Evolutionary conservation across 2,113 vertebrate genomes (phyloP).

Genomic region (Mustelus asterias): DNA sequence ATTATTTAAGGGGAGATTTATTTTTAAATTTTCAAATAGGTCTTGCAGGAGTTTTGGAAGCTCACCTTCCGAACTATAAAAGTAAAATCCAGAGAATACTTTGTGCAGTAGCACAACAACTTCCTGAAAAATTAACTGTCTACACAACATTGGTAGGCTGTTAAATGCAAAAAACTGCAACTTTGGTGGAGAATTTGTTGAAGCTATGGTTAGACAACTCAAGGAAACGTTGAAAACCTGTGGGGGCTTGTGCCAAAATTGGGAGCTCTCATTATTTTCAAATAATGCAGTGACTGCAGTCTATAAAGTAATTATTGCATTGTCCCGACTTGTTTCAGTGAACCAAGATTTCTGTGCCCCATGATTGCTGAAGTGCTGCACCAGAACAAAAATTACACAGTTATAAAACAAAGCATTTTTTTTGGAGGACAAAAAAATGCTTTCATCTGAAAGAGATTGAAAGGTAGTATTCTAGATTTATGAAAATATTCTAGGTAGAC

Average conservation of each 20-base stretch:
- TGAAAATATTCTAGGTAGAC: not conserved
- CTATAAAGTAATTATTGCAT: not conserved
- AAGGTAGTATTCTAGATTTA: not conserved
- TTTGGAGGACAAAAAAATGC: not conserved
- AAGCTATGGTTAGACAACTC: no score
- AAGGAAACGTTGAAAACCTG: no score
- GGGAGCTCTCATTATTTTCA: no score
- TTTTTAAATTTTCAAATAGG: not conserved
- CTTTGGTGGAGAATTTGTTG: no score
- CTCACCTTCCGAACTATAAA: no score
- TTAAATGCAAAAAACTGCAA: no score
- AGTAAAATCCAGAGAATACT: no score
- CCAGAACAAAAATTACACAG: not conserved
- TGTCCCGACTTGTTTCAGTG: not conserved
- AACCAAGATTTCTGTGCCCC: not conserved
- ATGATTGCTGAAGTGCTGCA: not conserved
- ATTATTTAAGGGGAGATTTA: not conserved
- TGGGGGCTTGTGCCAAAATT: no score
- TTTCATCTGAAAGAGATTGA: not conserved
- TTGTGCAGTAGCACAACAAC: no score
- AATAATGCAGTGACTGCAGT: not conserved
- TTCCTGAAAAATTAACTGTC: no score
- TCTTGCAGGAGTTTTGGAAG: no score
- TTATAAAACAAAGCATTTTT: not conserved
- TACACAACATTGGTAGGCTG: no score